Percentiles rank a stretch among this genome's conserved stretches.
Evolutionary conservation across 2,888 invertebrate genomes (phyloP).

Genomic region (Eucera pruinosa): DNA sequence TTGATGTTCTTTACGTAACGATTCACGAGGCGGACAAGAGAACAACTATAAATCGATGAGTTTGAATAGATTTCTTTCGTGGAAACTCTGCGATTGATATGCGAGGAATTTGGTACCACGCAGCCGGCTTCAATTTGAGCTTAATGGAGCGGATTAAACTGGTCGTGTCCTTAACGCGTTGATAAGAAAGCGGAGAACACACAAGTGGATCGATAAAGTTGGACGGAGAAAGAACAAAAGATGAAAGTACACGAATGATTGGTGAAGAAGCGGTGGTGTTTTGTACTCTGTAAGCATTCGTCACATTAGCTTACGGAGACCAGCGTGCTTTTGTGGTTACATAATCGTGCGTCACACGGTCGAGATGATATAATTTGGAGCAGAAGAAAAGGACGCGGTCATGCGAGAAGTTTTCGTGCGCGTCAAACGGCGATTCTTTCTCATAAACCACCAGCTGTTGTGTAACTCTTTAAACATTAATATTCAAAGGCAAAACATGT

Average conservation of each 20-base stretch:
- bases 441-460: no score
- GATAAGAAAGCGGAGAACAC: conserved; percentile 39
- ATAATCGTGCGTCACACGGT: conserved; percentile 65
- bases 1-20: conserved; percentile 4
- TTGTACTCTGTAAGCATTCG: background rate
- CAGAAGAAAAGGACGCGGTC: conserved; percentile 24
- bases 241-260: background rate
- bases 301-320: background rate
- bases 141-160: conserved; percentile 65
- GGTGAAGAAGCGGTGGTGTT: background rate
- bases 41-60: conserved; percentile 4
- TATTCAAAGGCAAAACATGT: no score
- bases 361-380: conserved; percentile 59
- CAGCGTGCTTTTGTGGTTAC: conserved; percentile 63
- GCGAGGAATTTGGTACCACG: conserved; percentile 60
- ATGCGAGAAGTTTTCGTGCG: no score
- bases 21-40: background rate
- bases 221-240: background rate
- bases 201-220: background rate
- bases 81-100: conserved; percentile 14
- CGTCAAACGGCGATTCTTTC: no score
- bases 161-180: conserved; percentile 52
- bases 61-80: no score
- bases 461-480: no score
- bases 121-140: conserved; percentile 60